Evolutionary conservation across 2,113 vertebrate genomes (phyloP).

Genomic region (Coptodon bakossiorum): DNA sequence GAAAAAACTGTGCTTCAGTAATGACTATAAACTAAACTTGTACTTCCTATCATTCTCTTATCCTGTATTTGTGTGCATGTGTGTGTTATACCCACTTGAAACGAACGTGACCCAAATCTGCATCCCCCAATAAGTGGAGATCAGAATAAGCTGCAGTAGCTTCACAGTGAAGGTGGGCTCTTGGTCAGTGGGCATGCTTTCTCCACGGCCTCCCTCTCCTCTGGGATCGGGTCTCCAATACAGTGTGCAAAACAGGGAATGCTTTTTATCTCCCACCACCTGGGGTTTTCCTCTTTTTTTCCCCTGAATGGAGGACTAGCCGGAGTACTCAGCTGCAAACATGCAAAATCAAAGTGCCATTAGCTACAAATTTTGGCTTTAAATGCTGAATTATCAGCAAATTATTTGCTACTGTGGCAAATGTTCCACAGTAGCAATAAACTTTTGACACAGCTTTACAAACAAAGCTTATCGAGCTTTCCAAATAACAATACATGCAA

Average conservation of each 20-base stretch:
- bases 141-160: conserved; percentile 75
- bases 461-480: not conserved
- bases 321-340: not conserved
- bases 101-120: conserved; percentile 81
- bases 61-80: not conserved
- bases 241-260: not conserved
- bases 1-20: not conserved
- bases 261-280: not conserved
- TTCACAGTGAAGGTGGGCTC: conserved; percentile 68
- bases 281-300: rapidly evolving
- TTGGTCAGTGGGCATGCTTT: conserved; percentile 62
- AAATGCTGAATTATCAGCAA: not conserved
- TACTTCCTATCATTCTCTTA: not conserved
- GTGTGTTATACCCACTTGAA: conserved; percentile 59
- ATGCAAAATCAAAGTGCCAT: not conserved
- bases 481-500: not conserved
- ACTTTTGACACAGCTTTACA: not conserved
- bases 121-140: conserved; percentile 83
- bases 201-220: not conserved
- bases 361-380: not conserved
- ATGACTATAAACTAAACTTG: not conserved
- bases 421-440: not conserved
- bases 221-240: not conserved
- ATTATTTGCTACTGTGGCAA: not conserved
- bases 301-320: not conserved